Percentiles rank a stretch among this genome's conserved stretches.
Conservation (phyloP, 2,797 vertebrate species). For the Phalloptychus januarius region DNA sequence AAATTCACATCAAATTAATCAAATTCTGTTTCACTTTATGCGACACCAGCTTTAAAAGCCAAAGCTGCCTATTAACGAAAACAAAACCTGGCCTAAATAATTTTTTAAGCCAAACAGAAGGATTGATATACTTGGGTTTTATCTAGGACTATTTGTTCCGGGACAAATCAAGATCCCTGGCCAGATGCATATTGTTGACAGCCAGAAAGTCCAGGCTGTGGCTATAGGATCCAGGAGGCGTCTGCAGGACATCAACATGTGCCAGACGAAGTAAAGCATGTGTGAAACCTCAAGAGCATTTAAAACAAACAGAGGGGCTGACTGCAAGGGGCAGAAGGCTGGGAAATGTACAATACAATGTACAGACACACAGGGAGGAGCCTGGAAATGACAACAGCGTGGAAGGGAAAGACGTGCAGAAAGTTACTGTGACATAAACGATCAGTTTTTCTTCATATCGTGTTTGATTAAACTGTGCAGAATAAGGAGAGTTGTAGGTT, state of each 20-base stretch:
- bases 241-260: conserved; percentile 64
- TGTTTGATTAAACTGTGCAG: not conserved
- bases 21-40: not conserved
- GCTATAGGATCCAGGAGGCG: conserved; percentile 41
- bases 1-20: not conserved
- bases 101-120: not conserved
- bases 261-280: conserved; percentile 50
- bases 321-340: conserved; percentile 48
- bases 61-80: not conserved
- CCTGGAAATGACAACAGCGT: not conserved
- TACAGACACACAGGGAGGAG: conserved; percentile 13
- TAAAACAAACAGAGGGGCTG: conserved; percentile 67
- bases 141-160: conserved; percentile 1
- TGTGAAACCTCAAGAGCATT: conserved; percentile 76
- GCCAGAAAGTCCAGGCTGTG: conserved; percentile 1
- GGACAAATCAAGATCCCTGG: conserved; percentile 22
- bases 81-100: not conserved
- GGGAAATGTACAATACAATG: conserved; percentile 69
- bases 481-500: not conserved
- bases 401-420: not conserved
- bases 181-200: conserved; percentile 20
- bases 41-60: not conserved
- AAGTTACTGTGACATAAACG: not conserved
- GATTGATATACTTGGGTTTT: not conserved
- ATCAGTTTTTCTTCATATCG: not conserved